Evolutionary conservation across 2,113 vertebrate genomes (phyloP).

Genomic region (Nannospalax galili): DNA sequence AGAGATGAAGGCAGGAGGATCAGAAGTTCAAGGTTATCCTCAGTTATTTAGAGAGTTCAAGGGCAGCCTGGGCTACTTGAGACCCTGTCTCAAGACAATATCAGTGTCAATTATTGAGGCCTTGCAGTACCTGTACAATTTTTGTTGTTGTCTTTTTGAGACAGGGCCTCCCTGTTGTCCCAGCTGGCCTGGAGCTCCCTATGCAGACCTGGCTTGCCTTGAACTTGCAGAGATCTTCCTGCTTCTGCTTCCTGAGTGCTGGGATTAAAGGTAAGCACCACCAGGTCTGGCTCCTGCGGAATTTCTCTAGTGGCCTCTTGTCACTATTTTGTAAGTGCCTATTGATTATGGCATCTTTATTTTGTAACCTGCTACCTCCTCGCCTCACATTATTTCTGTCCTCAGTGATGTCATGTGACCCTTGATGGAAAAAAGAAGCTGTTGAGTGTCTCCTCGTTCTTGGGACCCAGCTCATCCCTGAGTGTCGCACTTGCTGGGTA

Average conservation of each 20-base stretch:
- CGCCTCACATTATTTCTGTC: neutral
- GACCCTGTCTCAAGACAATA: neutral
- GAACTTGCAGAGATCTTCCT: no score
- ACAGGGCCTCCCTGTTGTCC: no score
- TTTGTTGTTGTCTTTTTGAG: neutral
- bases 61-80: neutral
- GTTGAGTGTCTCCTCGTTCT: neutral
- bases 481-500: neutral
- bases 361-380: conserved; percentile 9
- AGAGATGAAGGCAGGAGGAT: neutral
- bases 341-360: neutral
- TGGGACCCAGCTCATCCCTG: neutral
- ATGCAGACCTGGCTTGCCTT: no score
- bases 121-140: neutral
- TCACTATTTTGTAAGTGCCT: neutral
- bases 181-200: no score
- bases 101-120: neutral
- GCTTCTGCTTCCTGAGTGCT: no score
- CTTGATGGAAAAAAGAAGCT: neutral
- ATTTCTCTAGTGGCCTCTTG: neutral
- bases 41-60: neutral
- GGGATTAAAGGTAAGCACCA: no score
- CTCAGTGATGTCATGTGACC: neutral
- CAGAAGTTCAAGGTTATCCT: neutral
- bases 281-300: neutral